Evolutionary conservation across 2,888 invertebrate genomes (phyloP).

Genomic region (Dolichopus griseipennis): DNA sequence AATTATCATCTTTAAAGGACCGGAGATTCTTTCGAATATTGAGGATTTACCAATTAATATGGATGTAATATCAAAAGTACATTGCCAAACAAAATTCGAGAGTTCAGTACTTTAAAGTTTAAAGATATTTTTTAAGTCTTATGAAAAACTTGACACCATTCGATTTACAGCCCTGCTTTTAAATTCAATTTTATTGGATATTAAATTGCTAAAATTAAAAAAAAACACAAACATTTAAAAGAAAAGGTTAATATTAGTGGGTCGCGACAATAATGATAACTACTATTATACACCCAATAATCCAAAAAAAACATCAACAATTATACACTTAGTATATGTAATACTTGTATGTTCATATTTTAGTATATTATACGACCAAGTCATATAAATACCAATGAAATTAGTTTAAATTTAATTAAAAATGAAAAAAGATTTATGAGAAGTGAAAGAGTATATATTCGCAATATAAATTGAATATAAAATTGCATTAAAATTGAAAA

Average conservation of each 20-base stretch:
- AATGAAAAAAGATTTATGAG: constrained; percentile 1
- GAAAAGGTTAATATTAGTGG: not conserved
- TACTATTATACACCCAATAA: not conserved
- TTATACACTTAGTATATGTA: not conserved
- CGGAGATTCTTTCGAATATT: too few species aligned
- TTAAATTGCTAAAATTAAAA: too few species aligned
- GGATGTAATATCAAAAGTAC: too few species aligned
- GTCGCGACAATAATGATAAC: not conserved
- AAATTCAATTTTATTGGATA: not conserved
- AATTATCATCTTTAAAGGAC: too few species aligned
- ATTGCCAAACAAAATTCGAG: too few species aligned
- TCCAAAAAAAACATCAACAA: not conserved
- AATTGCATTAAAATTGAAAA: not conserved
- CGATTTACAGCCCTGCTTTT: too few species aligned
- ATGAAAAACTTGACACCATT: too few species aligned
- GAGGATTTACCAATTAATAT: too few species aligned
- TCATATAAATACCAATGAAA: not conserved
- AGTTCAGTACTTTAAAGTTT: too few species aligned
- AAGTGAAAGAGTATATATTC: not conserved
- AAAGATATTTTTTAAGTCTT: too few species aligned
- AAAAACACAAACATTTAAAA: not conserved
- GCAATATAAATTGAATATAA: not conserved
- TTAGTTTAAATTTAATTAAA: constrained; percentile 1
- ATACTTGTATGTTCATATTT: not conserved
- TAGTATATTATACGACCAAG: not conserved